Evolutionary conservation across 2,888 invertebrate genomes (phyloP).

Genomic region (Agapostemon virescens): DNA sequence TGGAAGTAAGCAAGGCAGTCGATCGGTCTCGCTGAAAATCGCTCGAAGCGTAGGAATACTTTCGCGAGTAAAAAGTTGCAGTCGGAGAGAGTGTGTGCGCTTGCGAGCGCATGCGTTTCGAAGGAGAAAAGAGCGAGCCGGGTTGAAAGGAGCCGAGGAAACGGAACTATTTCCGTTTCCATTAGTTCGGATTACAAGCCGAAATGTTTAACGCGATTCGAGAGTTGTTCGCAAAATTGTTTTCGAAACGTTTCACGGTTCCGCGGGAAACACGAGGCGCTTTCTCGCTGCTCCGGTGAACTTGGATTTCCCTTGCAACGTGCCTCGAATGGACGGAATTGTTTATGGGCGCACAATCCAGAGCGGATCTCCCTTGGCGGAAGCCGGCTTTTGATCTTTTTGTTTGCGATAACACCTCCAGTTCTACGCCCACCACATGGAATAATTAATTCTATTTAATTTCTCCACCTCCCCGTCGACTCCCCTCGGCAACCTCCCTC

Average conservation of each 20-base stretch:
- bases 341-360: conserved; percentile 12
- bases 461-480: neutral
- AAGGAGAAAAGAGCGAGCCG: neutral
- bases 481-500: neutral
- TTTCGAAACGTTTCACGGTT: conserved; percentile 16
- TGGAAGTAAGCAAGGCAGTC: too few relatives aligned
- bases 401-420: conserved; percentile 11
- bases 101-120: neutral
- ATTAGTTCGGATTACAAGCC: conserved; percentile 15
- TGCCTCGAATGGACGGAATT: conserved; percentile 13
- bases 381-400: conserved; percentile 5
- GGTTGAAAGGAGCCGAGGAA: neutral
- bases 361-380: neutral
- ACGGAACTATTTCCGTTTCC: conserved; percentile 15
- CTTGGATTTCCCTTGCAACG: conserved; percentile 19
- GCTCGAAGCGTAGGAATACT: neutral
- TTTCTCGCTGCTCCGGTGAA: conserved; percentile 4
- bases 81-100: neutral
- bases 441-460: conserved; percentile 35
- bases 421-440: conserved; percentile 26
- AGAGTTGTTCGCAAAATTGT: conserved; percentile 17
- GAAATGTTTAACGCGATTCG: conserved; percentile 13
- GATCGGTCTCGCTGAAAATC: neutral
- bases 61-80: neutral
- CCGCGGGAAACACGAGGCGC: conserved; percentile 4